A percentile compares a stretch with the other conserved stretches of the same genome.
Conservation (phyloP, 92 coral and sea anemone genomes). For the Epizoanthus rinbou region DNA sequence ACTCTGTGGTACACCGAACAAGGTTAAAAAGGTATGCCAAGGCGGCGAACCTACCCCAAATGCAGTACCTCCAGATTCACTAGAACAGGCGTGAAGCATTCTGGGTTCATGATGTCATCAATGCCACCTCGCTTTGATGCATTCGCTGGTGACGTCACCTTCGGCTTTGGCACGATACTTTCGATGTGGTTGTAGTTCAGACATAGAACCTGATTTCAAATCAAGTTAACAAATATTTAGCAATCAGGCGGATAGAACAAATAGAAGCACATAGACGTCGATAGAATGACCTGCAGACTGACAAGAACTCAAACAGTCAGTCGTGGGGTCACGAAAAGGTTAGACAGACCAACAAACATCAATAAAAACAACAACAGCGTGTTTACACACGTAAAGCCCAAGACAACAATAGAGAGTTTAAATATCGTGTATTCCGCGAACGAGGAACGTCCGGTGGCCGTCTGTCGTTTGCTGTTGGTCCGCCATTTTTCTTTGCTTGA, state of each 20-base stretch:
- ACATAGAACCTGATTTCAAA: conserved; percentile 77
- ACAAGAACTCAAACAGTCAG: neutral
- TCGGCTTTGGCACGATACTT: conserved; percentile 78
- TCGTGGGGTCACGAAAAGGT: neutral
- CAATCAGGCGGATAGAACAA: neutral
- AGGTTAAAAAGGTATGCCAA: neutral
- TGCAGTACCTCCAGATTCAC: conserved; percentile 91
- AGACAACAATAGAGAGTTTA: too few species aligned
- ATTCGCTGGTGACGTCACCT: conserved; percentile 83
- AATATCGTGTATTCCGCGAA: too few species aligned
- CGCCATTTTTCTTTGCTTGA: too few species aligned
- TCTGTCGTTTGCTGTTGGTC: too few species aligned
- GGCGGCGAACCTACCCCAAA: conserved; percentile 72
- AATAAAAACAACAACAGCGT: too few species aligned
- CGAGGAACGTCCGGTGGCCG: too few species aligned
- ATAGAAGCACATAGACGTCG: neutral
- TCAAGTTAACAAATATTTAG: neutral
- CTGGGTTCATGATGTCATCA: conserved; percentile 82
- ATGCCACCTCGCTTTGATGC: conserved; percentile 63
- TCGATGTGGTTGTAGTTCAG: conserved; percentile 93
- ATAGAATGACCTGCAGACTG: neutral
- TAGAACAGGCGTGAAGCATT: conserved; percentile 82
- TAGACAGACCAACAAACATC: too few species aligned
- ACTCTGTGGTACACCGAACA: neutral
- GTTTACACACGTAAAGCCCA: too few species aligned